phyloP scores from a whole-genome alignment of 2,888 invertebrate species.

The Chelonus formosanus region DNA sequence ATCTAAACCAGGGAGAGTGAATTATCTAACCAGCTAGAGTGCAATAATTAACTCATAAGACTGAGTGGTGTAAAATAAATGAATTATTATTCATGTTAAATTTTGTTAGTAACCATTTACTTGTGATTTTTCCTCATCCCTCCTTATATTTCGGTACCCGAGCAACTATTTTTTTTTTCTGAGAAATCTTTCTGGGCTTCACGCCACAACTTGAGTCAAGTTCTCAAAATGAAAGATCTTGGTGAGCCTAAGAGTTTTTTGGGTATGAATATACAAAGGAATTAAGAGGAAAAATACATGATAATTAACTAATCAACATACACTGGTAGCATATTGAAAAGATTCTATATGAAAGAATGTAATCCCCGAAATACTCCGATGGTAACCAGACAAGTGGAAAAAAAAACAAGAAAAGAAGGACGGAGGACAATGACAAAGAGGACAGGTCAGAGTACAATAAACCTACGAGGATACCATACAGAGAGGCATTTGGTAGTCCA shows the following conservation, averaged over 20 bases:
- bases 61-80: too few relatives aligned
- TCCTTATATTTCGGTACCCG: too few relatives aligned
- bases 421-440: constrained; percentile 1
- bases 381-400: constrained; percentile 33
- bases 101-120: too few relatives aligned
- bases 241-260: constrained; percentile 42
- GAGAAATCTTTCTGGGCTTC: too few relatives aligned
- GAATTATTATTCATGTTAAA: too few relatives aligned
- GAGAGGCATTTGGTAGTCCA: constrained; percentile 17
- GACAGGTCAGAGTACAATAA: background rate
- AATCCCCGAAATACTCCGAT: constrained; percentile 34
- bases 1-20: too few relatives aligned
- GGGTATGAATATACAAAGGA: constrained; percentile 41
- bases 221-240: constrained; percentile 43
- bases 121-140: too few relatives aligned
- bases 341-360: constrained; percentile 32
- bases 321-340: constrained; percentile 33
- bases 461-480: constrained; percentile 11
- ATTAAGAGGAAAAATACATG: constrained; percentile 34
- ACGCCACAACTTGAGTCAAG: too few relatives aligned
- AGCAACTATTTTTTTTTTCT: too few relatives aligned
- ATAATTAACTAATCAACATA: constrained; percentile 37
- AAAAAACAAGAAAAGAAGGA: constrained; percentile 21
- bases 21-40: too few relatives aligned
- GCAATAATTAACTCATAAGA: too few relatives aligned